A percentile compares a stretch with the other conserved stretches of the same genome.
Conservation (phyloP, 2,113 vertebrate species). For the Phaethon lepturus region DNA sequence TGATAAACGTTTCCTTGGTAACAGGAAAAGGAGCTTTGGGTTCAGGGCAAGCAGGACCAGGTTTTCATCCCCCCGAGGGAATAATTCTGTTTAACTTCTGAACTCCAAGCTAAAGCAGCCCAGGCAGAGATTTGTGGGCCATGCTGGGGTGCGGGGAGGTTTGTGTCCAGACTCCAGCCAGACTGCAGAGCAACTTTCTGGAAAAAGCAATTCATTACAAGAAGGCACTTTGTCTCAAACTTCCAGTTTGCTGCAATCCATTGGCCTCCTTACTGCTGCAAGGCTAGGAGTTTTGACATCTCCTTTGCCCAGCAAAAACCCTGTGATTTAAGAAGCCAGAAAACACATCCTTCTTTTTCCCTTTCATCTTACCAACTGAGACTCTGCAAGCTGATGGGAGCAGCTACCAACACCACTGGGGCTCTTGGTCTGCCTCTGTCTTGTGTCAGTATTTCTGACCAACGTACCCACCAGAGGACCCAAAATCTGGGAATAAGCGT, state of each 20-base stretch:
- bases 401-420: neutral
- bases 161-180: conserved; percentile 39
- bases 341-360: neutral
- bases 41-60: neutral
- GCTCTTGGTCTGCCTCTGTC: neutral
- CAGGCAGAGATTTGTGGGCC: neutral
- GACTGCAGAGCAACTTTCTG: neutral
- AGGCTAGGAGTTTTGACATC: neutral
- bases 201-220: neutral
- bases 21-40: neutral
- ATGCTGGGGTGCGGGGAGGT: neutral
- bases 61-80: neutral
- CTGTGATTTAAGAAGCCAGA: neutral
- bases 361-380: neutral
- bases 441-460: neutral
- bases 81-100: neutral
- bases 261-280: neutral
- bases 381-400: neutral
- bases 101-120: neutral
- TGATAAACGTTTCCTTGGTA: neutral
- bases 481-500: neutral
- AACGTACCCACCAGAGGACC: neutral
- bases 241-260: neutral
- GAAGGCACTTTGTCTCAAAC: neutral
- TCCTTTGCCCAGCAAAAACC: neutral